Conservation (phyloP, 2,888 invertebrate species). For the Holacanthella duospinosa region DNA sequence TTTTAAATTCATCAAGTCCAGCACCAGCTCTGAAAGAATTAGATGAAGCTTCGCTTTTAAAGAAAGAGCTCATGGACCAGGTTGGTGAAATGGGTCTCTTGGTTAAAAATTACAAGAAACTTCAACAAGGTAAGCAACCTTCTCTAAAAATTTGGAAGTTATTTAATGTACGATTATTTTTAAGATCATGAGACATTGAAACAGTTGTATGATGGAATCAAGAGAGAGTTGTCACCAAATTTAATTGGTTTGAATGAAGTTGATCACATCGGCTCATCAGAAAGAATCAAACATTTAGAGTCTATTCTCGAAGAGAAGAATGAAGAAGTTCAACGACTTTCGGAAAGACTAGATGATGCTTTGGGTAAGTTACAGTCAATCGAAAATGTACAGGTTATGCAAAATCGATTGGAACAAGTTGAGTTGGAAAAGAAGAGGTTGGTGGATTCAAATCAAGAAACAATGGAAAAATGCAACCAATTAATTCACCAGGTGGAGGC, state of each 20-base stretch:
- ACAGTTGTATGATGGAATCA: not conserved
- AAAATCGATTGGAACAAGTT: conserved; percentile 29
- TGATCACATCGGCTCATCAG: too few species aligned
- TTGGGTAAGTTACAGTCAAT: conserved; percentile 27
- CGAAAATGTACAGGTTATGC: conserved; percentile 25
- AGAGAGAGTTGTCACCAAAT: not conserved
- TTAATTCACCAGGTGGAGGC: conserved; percentile 7
- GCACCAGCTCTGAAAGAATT: conserved; percentile 17
- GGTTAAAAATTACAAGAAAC: conserved; percentile 29
- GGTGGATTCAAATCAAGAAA: conserved; percentile 1
- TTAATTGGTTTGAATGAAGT: too few species aligned
- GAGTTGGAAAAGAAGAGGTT: conserved; percentile 30
- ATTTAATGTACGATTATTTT: not conserved
- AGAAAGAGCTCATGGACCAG: conserved; percentile 31
- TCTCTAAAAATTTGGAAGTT: not conserved
- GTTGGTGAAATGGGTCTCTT: conserved; percentile 30
- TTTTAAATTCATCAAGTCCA: conserved; percentile 22
- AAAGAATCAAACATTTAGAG: too few species aligned
- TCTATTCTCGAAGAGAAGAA: too few species aligned
- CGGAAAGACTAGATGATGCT: conserved; percentile 27
- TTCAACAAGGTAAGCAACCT: conserved; percentile 29
- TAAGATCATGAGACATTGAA: conserved; percentile 10
- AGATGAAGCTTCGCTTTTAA: conserved; percentile 30
- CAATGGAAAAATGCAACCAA: not conserved
- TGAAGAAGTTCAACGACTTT: conserved; percentile 19